Conservation (phyloP, 2,113 vertebrate genomes). For the Melanerpes formicivorus region DNA sequence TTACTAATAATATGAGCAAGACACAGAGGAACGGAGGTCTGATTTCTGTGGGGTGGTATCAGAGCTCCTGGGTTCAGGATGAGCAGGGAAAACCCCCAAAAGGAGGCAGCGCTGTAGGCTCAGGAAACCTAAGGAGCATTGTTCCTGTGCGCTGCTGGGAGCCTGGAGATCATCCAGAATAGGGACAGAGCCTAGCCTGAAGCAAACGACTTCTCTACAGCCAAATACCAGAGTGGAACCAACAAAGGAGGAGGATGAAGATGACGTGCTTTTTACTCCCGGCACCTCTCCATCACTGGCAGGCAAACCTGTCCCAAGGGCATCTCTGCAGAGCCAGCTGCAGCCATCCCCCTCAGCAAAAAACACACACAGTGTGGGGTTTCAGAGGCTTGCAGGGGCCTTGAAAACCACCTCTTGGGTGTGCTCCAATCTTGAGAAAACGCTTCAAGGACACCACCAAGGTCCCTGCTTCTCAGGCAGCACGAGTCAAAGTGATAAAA, state of each 20-base stretch:
- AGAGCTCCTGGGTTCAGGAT: neutral
- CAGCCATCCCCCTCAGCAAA: neutral
- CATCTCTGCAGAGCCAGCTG: neutral
- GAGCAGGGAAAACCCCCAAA: neutral
- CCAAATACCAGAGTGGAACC: neutral
- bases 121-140: neutral
- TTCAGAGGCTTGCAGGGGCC: neutral
- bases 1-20: neutral
- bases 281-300: neutral
- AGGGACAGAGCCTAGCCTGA: neutral
- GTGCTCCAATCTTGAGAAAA: neutral
- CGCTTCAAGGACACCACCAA: neutral
- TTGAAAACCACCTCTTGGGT: conserved; percentile 16
- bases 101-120: neutral
- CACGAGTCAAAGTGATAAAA: conserved; percentile 22
- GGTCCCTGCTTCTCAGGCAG: neutral
- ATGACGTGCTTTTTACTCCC: neutral
- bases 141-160: neutral
- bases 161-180: neutral
- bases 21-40: neutral
- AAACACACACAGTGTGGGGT: accelerated
- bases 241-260: neutral
- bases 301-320: neutral
- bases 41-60: neutral
- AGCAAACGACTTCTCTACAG: accelerated